Evolutionary conservation across 1,140 invertebrate genomes (phyloP), one percentile per base, ranked within the genome.

Genomic region (Ganaspis sp.): DNA sequence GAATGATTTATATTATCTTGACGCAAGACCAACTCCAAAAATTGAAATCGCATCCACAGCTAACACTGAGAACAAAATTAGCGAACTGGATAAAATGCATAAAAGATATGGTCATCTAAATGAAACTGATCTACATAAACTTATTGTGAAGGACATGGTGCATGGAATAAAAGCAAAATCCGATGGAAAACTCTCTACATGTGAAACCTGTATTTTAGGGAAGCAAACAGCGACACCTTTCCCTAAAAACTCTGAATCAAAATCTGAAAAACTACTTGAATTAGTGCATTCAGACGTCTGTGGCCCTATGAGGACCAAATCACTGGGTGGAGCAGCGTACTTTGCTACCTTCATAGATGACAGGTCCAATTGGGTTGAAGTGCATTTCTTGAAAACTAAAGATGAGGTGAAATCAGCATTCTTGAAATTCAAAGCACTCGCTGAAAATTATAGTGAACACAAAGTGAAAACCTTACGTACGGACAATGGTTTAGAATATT

Each of bases 281-380:
- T 17, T 70, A 15, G 69, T 81, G 12, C 83, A 85, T 72, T 76
- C 79, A 0, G 85, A 87, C 70, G n/a, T n/a, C n/a, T n/a, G n/a
- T n/a, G n/a, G n/a, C n/a, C n/a, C n/a, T n/a, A n/a, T n/a, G n/a
- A n/a, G n/a, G n/a, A n/a, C n/a, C n/a, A n/a, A n/a, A n/a, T n/a
- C n/a, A n/a, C n/a, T n/a, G n/a, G n/a, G n/a, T n/a, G n/a, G n/a
- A n/a, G n/a, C n/a, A n/a, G n/a, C n/a, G n/a, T n/a, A n/a, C n/a
- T n/a, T n/a, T n/a, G n/a, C n/a, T n/a, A n/a, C n/a, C n/a, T n/a
- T n/a, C n/a, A n/a, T n/a, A n/a, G n/a, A n/a, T n/a, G n/a, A 69
- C 17, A 34, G 21, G 9, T 72, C 26, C 5, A 74, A 69, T 34
- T 77, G 54, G 37, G 21, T 45, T 4, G 72, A 70, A 49, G 75